These are phyloP conservation scores for Manis crassicaudata DNA, from an alignment of 2,797 vertebrate genomes.

Conservation along the genomic window DNA sequence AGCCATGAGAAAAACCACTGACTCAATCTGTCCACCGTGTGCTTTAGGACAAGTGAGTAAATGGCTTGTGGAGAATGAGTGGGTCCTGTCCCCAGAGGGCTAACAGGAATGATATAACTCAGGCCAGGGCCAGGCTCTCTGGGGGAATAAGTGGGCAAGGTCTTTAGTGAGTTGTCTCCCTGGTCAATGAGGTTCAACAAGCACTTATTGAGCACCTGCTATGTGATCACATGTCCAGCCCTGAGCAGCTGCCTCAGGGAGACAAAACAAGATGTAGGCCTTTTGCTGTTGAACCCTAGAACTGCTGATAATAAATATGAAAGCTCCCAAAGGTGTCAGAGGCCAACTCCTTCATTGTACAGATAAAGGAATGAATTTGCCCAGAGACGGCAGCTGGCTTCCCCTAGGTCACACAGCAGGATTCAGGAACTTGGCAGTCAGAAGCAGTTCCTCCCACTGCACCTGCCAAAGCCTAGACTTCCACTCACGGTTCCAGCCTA, in stretches of 20 bases:
- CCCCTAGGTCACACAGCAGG: conserved; percentile 19
- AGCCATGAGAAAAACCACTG: neutral
- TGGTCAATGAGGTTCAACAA: neutral
- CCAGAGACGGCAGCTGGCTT: neutral
- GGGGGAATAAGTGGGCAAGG: neutral
- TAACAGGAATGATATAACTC: too few species aligned
- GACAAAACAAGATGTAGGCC: neutral
- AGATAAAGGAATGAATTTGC: neutral
- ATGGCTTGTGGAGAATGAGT: neutral
- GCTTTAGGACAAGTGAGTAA: neutral
- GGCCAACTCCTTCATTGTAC: neutral
- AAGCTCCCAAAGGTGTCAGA: neutral
- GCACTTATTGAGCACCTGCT: neutral
- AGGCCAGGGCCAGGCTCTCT: neutral
- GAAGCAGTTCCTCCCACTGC: neutral
- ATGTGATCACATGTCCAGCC: neutral
- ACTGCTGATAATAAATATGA: neutral
- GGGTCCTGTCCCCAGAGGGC: neutral
- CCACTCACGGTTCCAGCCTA: neutral
- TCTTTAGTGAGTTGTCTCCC: neutral
- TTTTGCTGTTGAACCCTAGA: neutral
- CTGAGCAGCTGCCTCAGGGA: neutral
- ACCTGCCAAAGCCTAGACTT: neutral
- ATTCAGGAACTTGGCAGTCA: rapidly evolving
- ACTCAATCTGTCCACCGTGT: neutral